Evolutionary conservation across 2,113 vertebrate species (phyloP), one percentile per base, ranked within the genome.

Genomic region (Salvelinus namaycush): DNA sequence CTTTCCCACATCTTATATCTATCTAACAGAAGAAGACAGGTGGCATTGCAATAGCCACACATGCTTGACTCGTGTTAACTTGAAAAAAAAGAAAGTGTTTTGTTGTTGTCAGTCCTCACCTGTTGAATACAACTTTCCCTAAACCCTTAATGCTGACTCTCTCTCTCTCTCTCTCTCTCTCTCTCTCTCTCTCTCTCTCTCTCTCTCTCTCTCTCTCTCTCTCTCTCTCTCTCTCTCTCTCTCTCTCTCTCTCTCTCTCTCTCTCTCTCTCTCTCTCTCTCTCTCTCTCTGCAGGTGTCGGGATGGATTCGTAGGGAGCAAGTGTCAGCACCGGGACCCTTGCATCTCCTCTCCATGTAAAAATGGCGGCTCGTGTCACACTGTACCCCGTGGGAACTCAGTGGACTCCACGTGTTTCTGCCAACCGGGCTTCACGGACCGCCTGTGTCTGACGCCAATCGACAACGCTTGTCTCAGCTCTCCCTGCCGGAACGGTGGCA

Each of bases 401-500:
- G 92, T 87, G 60, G 94, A 94, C 80, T 96, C 93, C 68, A 75
- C 73, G 84, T 99, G 97, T 62, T 81, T 79, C 72, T 99, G 97
- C 89, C 93, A 12, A 48, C 81, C 92, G 76, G 97, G 96, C 81
- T 98, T 89, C 94, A 92, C 90, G 0, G 96, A 95, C 76, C 89
- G 84, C 49, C 93, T 90, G 7, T 99, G 97, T 89, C 86, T 94
- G 76, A 97, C 94, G 0, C 93, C 94, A 12, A 82, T 84, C 1
- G 89, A 93, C 87, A 93, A 96, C 3, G 91, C 81, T 51, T 99
- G 97, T 82, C 79, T 95, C 75, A 92, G 86, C 87, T 92, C 83
- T 49, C 97, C 96, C 18, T 99, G 97, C 85, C 95, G 90, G 65
- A 98, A 98, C 0, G 97, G 97, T 2, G 97, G 95, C n/a, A 95